These are phyloP conservation scores for Pseudomyrmex flavicornis DNA, from an alignment of 1,140 invertebrate species.

Conservation along the genomic window DNA sequence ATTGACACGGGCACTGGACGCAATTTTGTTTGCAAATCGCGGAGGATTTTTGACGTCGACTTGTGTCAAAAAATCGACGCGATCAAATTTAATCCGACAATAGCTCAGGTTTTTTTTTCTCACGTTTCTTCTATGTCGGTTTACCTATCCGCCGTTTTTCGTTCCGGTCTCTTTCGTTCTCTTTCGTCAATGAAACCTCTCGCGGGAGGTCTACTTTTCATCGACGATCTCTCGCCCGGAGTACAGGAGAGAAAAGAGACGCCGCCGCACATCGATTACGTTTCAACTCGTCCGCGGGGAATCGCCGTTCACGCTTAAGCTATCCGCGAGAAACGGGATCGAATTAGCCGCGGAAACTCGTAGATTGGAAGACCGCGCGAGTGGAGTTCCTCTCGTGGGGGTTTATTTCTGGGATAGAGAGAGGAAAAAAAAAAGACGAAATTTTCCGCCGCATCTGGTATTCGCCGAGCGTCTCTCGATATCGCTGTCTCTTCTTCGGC, in stretches of 20 bases:
- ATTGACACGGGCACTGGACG: not conserved
- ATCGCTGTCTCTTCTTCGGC: not conserved
- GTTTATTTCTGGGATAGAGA: not conserved
- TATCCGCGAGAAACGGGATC: conserved; percentile 55
- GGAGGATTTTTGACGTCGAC: conserved; percentile 21
- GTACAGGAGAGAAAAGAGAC: not conserved
- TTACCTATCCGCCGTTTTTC: not conserved
- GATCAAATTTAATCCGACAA: conserved; percentile 36
- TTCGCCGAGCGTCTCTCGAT: conserved; percentile 28
- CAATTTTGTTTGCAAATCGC: not conserved
- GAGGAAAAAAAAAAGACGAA: not conserved
- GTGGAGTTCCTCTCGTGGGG: not conserved
- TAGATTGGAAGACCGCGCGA: conserved; percentile 27
- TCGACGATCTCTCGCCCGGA: conserved; percentile 6
- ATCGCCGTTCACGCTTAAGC: conserved; percentile 53
- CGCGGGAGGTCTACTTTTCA: conserved; percentile 26
- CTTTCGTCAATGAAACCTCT: conserved; percentile 8
- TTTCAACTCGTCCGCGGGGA: conserved; percentile 30
- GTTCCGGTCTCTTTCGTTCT: conserved; percentile 3
- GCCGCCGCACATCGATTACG: conserved; percentile 61
- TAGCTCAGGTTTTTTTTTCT: conserved; percentile 8
- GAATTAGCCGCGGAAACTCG: conserved; percentile 58
- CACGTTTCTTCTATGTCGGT: conserved; percentile 18
- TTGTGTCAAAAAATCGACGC: not conserved
- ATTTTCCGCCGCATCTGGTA: conserved; percentile 16